Percentiles rank a stretch among this genome's conserved stretches.
Evolutionary conservation across 2,797 vertebrate genomes (phyloP).

Genomic region (Typhlichthys subterraneus): DNA sequence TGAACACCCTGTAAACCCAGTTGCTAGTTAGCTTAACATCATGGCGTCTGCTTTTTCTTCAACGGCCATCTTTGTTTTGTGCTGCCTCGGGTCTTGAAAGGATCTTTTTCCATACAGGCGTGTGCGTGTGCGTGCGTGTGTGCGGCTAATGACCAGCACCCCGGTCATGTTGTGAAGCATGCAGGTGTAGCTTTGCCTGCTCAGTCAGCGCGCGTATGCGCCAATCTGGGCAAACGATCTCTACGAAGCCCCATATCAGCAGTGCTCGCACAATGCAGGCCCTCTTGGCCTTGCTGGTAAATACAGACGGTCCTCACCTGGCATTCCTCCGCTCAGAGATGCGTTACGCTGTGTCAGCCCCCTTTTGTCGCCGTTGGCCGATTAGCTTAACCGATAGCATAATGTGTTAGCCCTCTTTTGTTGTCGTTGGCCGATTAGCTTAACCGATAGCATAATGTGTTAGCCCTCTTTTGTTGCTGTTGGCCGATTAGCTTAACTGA

Average conservation of each 20-base stretch:
- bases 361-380: slow-evolving; percentile 19
- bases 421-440: not conserved
- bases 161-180: slow-evolving; percentile 50
- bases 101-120: slow-evolving; percentile 42
- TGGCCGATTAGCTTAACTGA: not conserved
- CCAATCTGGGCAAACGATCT: slow-evolving; percentile 49
- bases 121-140: slow-evolving; percentile 21
- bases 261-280: slow-evolving; percentile 39
- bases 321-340: slow-evolving; percentile 26
- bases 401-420: slow-evolving; percentile 4
- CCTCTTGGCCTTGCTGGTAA: slow-evolving; percentile 38
- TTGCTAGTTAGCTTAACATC: slow-evolving; percentile 37
- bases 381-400: not conserved
- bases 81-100: slow-evolving; percentile 43
- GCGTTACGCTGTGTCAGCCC: slow-evolving; percentile 37
- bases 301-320: slow-evolving; percentile 54
- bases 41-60: slow-evolving; percentile 28
- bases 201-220: slow-evolving; percentile 17
- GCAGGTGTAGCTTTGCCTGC: slow-evolving; percentile 54
- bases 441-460: too few species aligned
- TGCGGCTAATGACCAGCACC: slow-evolving; percentile 51
- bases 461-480: slow-evolving; percentile 2
- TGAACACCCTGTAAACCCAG: not conserved
- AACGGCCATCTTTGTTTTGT: slow-evolving; percentile 44
- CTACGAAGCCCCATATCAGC: slow-evolving; percentile 45